These are phyloP conservation scores for Stegodyphus dumicola DNA, from an alignment of 1,140 invertebrate genomes.

Conservation along the genomic window DNA sequence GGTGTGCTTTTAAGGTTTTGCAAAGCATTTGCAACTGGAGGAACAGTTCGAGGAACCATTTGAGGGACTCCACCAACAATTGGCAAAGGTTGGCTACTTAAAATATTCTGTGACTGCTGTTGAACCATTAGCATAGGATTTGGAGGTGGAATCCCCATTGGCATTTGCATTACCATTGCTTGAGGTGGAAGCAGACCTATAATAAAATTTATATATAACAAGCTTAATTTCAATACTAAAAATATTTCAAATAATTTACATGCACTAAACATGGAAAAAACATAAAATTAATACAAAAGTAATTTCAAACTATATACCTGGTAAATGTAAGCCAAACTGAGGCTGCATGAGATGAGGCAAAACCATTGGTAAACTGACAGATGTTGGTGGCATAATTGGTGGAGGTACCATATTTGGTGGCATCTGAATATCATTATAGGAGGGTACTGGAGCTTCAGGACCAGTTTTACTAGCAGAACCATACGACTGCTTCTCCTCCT, in stretches of 20 bases:
- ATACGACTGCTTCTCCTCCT: conserved; percentile 3
- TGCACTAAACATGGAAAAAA: background rate
- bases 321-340: conserved; percentile 51
- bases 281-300: background rate
- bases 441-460: background rate
- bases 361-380: conserved; percentile 43
- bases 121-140: conserved; percentile 61
- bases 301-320: conserved; percentile 19
- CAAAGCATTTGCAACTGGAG: background rate
- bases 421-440: conserved; percentile 13
- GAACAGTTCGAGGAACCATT: conserved; percentile 9
- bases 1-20: conserved; percentile 15
- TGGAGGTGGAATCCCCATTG: conserved; percentile 61
- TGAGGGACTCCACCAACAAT: conserved; percentile 36
- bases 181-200: conserved; percentile 44
- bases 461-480: background rate
- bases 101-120: conserved; percentile 32
- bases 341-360: conserved; percentile 59
- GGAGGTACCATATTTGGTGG: conserved; percentile 35
- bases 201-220: background rate
- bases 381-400: conserved; percentile 22
- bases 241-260: background rate
- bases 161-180: conserved; percentile 60
- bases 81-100: conserved; percentile 18
- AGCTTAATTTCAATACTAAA: background rate